Base-by-base conservation (phyloP, 2,113 vertebrate genomes). In the Puntigrus tetrazona region DNA sequence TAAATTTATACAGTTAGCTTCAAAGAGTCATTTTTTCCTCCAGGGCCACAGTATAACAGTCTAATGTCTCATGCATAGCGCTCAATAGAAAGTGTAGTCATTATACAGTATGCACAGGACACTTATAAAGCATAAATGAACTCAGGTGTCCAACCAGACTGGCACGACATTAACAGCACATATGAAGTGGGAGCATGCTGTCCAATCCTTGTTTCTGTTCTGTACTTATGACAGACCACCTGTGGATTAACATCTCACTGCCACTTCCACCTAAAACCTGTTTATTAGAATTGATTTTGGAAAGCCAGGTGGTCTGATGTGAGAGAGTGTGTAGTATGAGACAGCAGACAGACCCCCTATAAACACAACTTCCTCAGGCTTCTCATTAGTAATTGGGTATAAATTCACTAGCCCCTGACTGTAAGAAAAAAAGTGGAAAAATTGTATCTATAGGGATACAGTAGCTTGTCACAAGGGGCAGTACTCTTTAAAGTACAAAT, bases 231-330 rank as follows among this genome's bases (percentile, higher is more conserved):
- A 59, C 55, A 22, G 61, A 34, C 78, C 59, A 81, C 61, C 78
- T 81, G 78, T 34, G 27, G 59, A 65, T 81, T 81, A 87, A 73
- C n/a, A 34, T 41, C 87, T 90, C 88, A 87, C 90, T 91, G 84
- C 86, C 90, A 89, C 90, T 92, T 93, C 90, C 47, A 38, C 59
- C 43, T 25, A 38, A 82, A 22, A 78, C 34, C 75, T 72, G 65
- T 92, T 90, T 91, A 86, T 91, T 93, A 79, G 41, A 79, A 55
- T 34, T 59, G 25, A 73, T 77, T 81, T 75, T 20, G 25, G 52
- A 86, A 72, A 82, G 27, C 88, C 47, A 47, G 31, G 20, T 76
- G 78, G 41, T 76, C 45, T 31, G 8, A 10, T 69, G 55, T 73
- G 61, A 65, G n/a, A 50, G 73, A 7, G 14, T 55, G 70, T 77